Base-by-base conservation (phyloP, 1,140 invertebrate species). In the Drosophila obscura region DNA sequence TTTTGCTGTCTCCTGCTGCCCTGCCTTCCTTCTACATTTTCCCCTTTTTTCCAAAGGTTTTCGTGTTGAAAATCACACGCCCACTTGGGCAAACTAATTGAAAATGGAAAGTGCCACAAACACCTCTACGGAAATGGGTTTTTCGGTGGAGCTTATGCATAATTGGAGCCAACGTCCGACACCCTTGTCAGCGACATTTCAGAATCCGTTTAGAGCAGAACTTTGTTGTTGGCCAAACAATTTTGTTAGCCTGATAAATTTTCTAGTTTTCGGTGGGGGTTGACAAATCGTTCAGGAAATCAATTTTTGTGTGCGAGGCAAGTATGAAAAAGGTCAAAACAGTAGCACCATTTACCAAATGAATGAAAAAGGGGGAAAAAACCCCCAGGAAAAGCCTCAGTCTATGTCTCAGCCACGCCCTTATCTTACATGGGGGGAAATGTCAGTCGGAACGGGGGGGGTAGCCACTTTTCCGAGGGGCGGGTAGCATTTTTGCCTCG, bases 211-310 rank as follows among this genome's bases (percentile, higher is more conserved):
- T 39, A 39, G 11, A 39, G 11, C 3, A 3, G 5, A 39, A 39
- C 5, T 39, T 83, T 87, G 66, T 56, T 71, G 71, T 69, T 58
- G 66, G 63, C 59, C 59, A 55, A 80, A 76, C 77, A 77, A 73
- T 80, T 85, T 77, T 77, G 76, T 73, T 73, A 55, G 65, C 60
- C 49, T 80, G 79, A 77, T 89, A 77, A 88, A 80, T 68, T 77
- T 53, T 39, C 35, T 77, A 80, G 68, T 83, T 73, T 68, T 19
- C 35, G 4, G 16, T 15, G 46, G 62, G 83, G 84, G 84, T 88
- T 83, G 83, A 83, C 84, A 88, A 88, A 87, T 82, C 83, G 83
- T 76, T 69, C 71, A 88, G 79, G 79, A 88, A 87, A 87, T 87
- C 82, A 87, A 87, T 87, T 87, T 87, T 49, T 66, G 43, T 51